These are phyloP conservation scores for Boulengerochromis microlepis DNA, from an alignment of 2,113 vertebrate species.

Conservation along the genomic window DNA sequence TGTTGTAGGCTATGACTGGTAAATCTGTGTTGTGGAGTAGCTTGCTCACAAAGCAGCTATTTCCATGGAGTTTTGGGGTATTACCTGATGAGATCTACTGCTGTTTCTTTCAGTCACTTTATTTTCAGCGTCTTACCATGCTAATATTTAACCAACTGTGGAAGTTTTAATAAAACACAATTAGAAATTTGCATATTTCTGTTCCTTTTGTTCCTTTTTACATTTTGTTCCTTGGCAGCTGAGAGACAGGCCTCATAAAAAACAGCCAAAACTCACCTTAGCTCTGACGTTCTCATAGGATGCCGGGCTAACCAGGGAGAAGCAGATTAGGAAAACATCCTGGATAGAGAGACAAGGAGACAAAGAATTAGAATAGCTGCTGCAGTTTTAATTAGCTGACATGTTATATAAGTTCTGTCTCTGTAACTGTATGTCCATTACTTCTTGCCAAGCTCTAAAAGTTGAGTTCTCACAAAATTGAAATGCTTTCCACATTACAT, in stretches of 20 bases:
- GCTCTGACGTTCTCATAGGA: slow-evolving; percentile 67
- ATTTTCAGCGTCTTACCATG: fast-evolving
- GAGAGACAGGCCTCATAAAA: not conserved
- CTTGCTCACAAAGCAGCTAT: not conserved
- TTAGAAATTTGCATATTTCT: not conserved
- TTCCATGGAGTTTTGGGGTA: fast-evolving
- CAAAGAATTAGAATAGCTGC: not conserved
- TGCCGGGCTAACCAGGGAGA: slow-evolving; percentile 64
- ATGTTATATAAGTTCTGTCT: fast-evolving
- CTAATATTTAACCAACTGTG: not conserved
- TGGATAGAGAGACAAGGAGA: not conserved
- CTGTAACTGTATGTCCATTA: fast-evolving
- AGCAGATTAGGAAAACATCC: slow-evolving; percentile 68
- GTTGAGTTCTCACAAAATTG: not conserved
- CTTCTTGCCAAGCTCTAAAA: not conserved
- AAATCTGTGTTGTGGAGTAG: not conserved
- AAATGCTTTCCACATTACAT: not conserved
- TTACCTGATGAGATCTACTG: not conserved
- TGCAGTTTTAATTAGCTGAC: not conserved
- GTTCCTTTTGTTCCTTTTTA: not conserved
- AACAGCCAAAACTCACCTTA: slow-evolving; percentile 36
- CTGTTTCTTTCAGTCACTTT: not conserved
- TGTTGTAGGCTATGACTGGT: not conserved
- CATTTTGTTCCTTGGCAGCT: not conserved
- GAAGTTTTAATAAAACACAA: not conserved